Evolutionary conservation across 1,140 invertebrate genomes (phyloP), one percentile per base, ranked within the genome.

Genomic region (Melipona quadrifasciata): DNA sequence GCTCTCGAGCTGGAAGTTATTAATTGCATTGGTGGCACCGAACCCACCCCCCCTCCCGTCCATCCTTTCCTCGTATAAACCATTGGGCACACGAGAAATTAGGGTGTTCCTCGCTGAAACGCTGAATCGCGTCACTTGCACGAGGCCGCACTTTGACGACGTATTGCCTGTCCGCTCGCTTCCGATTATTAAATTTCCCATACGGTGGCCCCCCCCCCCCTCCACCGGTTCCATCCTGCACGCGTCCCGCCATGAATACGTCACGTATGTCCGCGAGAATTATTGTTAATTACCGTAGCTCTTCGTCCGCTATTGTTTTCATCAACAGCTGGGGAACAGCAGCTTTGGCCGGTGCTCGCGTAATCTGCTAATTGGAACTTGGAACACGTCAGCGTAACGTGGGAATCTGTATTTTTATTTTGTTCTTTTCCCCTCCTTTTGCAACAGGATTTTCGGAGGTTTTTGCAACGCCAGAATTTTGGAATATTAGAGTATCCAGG

Each of bases 1-100:
- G 85, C 75, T 75, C 74, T 80, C 64, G 71, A 85, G 58, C 78
- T 87, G 79, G 55, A 86, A 82, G 61, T 90, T 89, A 90, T 89
- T 90, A 90, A 89, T 90, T 67, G 67, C 57, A 79, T 82, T 34
- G 82, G 71, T 80, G 67, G 77, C 68, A 55, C 57, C 31, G 55
- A n/a, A 11, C 19, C 65, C 51, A 6, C 8, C 39, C 6, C 39
- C 34, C 34, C 34, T 2, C 34, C 2, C 3, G 2, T 39, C 34
- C 34, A 39, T 39, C 8, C 6, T 8, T 47, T 47, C 39, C 39
- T 47, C 24, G 51, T 86, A 57, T 73, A 73, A 79, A 80, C 53
- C n/a, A 75, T 79, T 58, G 74, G 21, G 27, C 27, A 65, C 31
- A 80, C 68, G 64, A 78, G 64, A 79, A 87, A 82, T 85, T 77